Evolutionary conservation across 2,888 invertebrate species (phyloP).

Genomic region (Teleogryllus oceanicus): DNA sequence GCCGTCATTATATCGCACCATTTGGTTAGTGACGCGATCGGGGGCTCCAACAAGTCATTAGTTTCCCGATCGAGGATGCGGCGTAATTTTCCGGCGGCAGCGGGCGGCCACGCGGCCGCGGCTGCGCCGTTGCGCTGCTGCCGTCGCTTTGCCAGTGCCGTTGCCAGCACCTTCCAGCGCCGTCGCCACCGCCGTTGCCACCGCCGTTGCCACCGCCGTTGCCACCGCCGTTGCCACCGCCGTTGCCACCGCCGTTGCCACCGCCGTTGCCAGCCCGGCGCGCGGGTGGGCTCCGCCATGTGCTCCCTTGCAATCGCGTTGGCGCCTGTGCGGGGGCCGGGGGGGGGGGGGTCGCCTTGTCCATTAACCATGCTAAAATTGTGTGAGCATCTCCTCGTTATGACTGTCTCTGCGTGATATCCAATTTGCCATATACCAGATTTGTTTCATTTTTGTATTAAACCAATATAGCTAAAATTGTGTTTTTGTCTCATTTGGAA

Average conservation of each 20-base stretch:
- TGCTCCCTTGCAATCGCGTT: no score
- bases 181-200: background rate
- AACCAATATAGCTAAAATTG: no score
- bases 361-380: no score
- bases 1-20: background rate
- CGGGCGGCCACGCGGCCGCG: background rate
- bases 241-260: background rate
- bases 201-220: background rate
- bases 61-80: constrained; percentile 9
- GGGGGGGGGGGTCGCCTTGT: no score
- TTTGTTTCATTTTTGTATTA: no score
- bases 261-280: background rate
- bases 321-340: no score
- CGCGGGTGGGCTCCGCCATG: no score
- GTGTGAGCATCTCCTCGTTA: no score
- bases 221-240: background rate
- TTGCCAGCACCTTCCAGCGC: no score
- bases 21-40: background rate
- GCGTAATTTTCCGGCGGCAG: background rate
- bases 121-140: background rate
- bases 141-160: background rate
- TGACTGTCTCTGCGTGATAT: no score
- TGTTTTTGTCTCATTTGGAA: no score
- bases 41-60: background rate
- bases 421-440: no score